Conservation (phyloP, 2,888 invertebrate species). For the Pachliopta kotzebuea region DNA sequence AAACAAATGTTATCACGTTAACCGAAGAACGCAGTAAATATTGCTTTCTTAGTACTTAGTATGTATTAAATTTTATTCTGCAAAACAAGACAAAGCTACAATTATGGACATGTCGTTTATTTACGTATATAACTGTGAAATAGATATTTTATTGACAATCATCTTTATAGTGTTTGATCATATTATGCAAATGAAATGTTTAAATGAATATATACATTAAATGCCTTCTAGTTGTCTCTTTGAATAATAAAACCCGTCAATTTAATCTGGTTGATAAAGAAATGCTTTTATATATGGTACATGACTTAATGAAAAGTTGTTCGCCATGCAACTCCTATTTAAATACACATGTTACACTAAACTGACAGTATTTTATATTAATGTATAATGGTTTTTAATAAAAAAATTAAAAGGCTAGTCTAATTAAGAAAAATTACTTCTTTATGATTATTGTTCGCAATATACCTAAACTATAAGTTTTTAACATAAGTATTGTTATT, state of each 20-base stretch:
- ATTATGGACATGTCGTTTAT: constrained; percentile 11
- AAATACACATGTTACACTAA: neutral
- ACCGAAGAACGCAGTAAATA: constrained; percentile 15
- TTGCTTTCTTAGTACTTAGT: too few relatives aligned
- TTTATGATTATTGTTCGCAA: neutral
- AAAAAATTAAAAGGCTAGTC: neutral
- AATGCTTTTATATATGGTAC: constrained; percentile 19
- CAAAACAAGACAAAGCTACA: constrained; percentile 2
- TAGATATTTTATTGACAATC: constrained; percentile 15
- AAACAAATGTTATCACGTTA: constrained; percentile 48
- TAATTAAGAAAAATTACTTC: neutral
- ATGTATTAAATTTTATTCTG: constrained; percentile 1
- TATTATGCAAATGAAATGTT: constrained; percentile 22
- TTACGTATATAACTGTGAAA: neutral
- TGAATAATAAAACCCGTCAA: constrained; percentile 21
- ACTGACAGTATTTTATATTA: neutral
- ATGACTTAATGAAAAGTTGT: constrained; percentile 16
- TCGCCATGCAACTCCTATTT: constrained; percentile 9
- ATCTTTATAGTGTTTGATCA: constrained; percentile 7
- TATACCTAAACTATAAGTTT: neutral
- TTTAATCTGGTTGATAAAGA: constrained; percentile 24
- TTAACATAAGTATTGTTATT: too few relatives aligned
- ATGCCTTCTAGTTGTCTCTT: constrained; percentile 11
- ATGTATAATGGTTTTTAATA: neutral
- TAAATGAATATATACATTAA: constrained; percentile 19